Base-by-base conservation (phyloP, 2,888 invertebrate genomes). In the Apodemia mormo region DNA sequence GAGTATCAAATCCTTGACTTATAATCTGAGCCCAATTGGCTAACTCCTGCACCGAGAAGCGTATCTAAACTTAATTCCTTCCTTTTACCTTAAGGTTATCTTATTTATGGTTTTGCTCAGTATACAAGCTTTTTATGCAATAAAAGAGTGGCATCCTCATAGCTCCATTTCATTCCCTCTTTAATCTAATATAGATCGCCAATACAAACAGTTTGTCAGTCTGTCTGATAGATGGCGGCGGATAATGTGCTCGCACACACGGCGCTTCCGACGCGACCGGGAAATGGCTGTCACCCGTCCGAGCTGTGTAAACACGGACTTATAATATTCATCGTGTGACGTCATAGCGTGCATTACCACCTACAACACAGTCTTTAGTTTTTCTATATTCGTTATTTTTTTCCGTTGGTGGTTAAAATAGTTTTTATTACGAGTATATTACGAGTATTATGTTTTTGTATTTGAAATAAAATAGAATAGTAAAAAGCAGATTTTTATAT, bases 151-250 rank as follows among this genome's bases (percentile, higher is more conserved):
- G 12, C n/a, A n/a, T 52, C 52, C 52, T 52, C 14, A 12, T 7
- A 68, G 58, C 29, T 68, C 56, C 30, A 43, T 68, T 61, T 43
- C 40, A 45, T 58, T 58, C 43, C 40, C 43, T 45, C 58, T n/a
- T 37, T 12, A 68, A 43, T 12, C 9, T 40, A 45, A 43, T 7
- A 7, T 14, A 30, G 64, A n/a, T 10, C 61, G 49, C 68, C 64
- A 49, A 52, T 68, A 45, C 64, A 64, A 64, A 68, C 49, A 64
- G 45, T 64, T 49, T 33, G 61, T 33, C 52, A 64, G 49, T 33
- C 33, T 45, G 64, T 65, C 68, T 64, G 58, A 58, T 58, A 58
- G 58, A 58, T 58, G 58, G 30, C 58, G 30, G 58, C 9, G 58
- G 33, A 8, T 58, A 58, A 58, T 58, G 58, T 22, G 30, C 30